Conservation (phyloP, 2,888 invertebrate species). For the Caenorhabditis japonica region DNA sequence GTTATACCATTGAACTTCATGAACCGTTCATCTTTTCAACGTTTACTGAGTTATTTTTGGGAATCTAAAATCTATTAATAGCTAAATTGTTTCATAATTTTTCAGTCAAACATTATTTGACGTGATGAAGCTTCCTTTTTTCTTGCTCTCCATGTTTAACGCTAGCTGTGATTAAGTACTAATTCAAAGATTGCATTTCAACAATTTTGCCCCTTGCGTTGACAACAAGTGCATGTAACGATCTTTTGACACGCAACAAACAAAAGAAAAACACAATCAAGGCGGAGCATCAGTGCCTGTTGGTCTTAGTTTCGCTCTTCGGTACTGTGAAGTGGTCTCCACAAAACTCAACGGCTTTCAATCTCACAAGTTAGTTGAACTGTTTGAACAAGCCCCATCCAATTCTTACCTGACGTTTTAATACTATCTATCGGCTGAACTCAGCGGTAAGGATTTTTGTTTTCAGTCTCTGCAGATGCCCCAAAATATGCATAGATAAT, state of each 20-base stretch:
- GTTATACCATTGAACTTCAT: slow-evolving; percentile 31
- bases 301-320: slow-evolving; percentile 36
- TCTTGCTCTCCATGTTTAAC: too few species aligned
- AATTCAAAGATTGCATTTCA: too few species aligned
- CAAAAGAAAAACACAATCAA: slow-evolving; percentile 36
- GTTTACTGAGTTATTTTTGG: too few species aligned
- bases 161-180: too few species aligned
- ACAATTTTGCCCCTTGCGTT: too few species aligned
- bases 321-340: slow-evolving; percentile 53
- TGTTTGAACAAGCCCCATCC: slow-evolving; percentile 50
- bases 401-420: slow-evolving; percentile 27
- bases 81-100: too few species aligned
- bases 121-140: too few species aligned
- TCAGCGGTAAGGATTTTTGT: slow-evolving; percentile 38
- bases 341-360: slow-evolving; percentile 51
- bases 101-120: too few species aligned
- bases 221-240: slow-evolving; percentile 13
- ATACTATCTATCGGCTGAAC: slow-evolving; percentile 12
- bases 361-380: slow-evolving; percentile 53
- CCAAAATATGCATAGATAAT: too few species aligned
- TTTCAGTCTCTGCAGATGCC: too few species aligned
- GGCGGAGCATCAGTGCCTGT: slow-evolving; percentile 28
- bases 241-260: slow-evolving; percentile 40
- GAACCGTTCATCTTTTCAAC: slow-evolving; percentile 6
- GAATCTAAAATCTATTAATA: too few species aligned